Percentiles rank a stretch among this genome's conserved stretches.
Evolutionary conservation across 92 coral and sea anemone genomes (phyloP).

Genomic region (Pocillopora meandrina): DNA sequence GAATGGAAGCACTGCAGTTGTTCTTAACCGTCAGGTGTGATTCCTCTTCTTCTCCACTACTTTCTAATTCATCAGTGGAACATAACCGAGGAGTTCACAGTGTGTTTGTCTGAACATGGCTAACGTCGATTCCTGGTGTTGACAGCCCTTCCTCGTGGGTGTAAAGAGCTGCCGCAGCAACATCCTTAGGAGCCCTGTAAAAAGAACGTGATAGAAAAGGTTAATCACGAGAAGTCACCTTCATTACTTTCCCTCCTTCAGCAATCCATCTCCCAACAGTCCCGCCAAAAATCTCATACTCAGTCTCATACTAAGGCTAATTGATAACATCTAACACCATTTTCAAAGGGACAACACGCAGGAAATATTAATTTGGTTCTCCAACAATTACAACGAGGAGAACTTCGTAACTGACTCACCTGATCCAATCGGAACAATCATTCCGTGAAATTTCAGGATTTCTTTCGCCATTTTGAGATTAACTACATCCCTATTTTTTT

Average conservation of each 20-base stretch:
- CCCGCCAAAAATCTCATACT: too few relatives aligned
- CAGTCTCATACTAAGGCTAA: too few relatives aligned
- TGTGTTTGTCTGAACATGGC: slow-evolving; percentile 3
- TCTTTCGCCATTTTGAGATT: too few relatives aligned
- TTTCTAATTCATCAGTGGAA: slow-evolving; percentile 24
- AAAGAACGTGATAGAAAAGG: too few relatives aligned
- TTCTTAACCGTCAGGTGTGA: slow-evolving; percentile 5
- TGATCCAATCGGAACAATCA: slow-evolving; percentile 48
- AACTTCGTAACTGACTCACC: slow-evolving; percentile 18
- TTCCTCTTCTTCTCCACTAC: neutral
- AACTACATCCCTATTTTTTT: slow-evolving; percentile 41
- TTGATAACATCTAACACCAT: too few relatives aligned
- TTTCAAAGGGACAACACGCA: too few relatives aligned
- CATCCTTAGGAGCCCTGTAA: neutral
- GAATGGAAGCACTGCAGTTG: neutral
- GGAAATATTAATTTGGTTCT: neutral
- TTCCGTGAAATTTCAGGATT: too few relatives aligned
- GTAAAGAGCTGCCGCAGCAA: slow-evolving; percentile 5
- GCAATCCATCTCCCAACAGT: too few relatives aligned
- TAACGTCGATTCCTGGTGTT: neutral
- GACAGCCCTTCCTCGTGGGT: neutral
- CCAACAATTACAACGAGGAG: neutral
- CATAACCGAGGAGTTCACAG: neutral
- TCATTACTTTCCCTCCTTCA: too few relatives aligned
- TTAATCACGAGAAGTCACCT: too few relatives aligned